Conservation (phyloP, 2,113 vertebrate genomes). For the Pseudois nayaur region DNA sequence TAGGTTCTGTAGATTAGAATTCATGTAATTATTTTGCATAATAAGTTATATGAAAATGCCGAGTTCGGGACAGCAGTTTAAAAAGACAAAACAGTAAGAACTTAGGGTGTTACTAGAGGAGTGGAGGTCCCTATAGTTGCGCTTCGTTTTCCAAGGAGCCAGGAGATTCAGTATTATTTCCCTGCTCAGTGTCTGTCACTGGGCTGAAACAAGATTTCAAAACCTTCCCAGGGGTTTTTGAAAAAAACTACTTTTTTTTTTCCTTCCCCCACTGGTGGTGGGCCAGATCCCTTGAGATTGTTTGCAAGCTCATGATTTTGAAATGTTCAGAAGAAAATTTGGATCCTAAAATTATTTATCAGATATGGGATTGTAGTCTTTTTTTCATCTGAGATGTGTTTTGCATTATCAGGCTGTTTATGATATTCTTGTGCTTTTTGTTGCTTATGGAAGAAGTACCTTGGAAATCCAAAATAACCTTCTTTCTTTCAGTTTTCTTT, state of each 20-base stretch:
- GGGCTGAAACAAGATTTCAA: neutral
- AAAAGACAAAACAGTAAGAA: neutral
- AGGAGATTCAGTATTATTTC: neutral
- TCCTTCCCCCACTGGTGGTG: rapidly evolving
- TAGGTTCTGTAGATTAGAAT: neutral
- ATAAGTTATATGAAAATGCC: neutral
- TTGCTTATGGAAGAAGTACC: neutral
- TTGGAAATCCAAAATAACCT: neutral
- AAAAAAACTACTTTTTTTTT: neutral
- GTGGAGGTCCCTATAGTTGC: too few relatives aligned
- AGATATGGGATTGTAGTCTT: neutral
- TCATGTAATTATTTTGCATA: neutral
- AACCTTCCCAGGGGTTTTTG: neutral
- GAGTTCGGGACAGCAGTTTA: neutral
- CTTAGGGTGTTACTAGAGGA: neutral
- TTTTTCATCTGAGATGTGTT: neutral
- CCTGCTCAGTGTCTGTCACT: neutral
- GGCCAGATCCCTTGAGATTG: neutral
- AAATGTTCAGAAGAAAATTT: constrained; percentile 2
- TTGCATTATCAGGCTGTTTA: neutral
- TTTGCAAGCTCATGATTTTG: constrained; percentile 35
- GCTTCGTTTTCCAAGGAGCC: neutral
- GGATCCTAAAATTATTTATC: neutral
- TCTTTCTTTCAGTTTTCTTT: neutral
- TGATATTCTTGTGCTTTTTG: neutral